Percentiles rank a stretch among this genome's conserved stretches.
phyloP scores from a whole-genome alignment of 1,140 invertebrate genomes.

The Nebria ingens region DNA sequence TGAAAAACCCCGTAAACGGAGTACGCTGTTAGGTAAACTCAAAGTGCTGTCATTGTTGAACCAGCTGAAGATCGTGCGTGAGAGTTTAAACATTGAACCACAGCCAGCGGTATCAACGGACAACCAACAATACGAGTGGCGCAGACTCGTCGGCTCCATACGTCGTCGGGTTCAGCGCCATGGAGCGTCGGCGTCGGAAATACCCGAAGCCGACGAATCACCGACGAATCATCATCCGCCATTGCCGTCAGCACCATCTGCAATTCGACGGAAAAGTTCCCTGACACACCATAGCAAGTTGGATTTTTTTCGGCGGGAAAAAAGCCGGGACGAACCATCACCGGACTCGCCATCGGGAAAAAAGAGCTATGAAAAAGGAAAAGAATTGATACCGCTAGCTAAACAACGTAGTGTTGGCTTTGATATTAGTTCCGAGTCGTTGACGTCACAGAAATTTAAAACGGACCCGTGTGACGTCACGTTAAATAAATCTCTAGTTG shows the following conservation, averaged over 20 bases:
- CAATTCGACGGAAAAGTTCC: conserved; percentile 30
- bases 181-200: conserved; percentile 19
- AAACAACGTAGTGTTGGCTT: conserved; percentile 26
- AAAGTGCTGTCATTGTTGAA: background rate
- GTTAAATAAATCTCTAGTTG: conserved; percentile 25
- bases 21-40: background rate
- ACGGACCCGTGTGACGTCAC: conserved; percentile 24
- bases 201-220: conserved; percentile 17
- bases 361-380: background rate
- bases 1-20: no score
- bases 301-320: conserved; percentile 23
- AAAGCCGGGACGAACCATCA: conserved; percentile 19
- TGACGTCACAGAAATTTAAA: conserved; percentile 22
- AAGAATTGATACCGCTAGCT: conserved; percentile 18
- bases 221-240: conserved; percentile 16
- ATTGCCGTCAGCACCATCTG: background rate
- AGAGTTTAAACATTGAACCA: conserved; percentile 26
- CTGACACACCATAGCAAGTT: conserved; percentile 24
- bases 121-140: conserved; percentile 29
- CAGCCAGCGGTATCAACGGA: conserved; percentile 18
- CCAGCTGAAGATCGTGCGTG: conserved; percentile 24
- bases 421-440: conserved; percentile 15
- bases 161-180: conserved; percentile 30
- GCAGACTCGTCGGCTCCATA: conserved; percentile 32
- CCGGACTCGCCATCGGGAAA: background rate